Evolutionary conservation across 1,140 invertebrate genomes (phyloP).

Genomic region (Camponotus floridanus): DNA sequence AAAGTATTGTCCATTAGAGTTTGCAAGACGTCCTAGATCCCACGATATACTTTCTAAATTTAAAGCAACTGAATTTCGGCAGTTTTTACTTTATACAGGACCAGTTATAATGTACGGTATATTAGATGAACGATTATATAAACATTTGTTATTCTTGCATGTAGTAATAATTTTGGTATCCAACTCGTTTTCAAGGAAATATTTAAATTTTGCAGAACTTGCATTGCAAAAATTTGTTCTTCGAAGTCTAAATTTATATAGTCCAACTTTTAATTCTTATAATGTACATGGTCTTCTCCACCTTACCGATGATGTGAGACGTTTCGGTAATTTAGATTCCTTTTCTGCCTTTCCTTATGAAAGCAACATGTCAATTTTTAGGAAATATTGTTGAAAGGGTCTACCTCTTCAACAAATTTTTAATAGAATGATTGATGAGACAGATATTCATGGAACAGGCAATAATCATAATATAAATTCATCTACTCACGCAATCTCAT

Average conservation of each 20-base stretch:
- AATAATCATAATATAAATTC: too few relatives aligned
- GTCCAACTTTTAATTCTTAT: not conserved
- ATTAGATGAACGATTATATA: not conserved
- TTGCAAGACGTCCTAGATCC: not conserved
- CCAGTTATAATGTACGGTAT: not conserved
- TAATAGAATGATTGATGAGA: not conserved
- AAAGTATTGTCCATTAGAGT: not conserved
- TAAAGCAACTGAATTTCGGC: not conserved
- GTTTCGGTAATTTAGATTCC: not conserved
- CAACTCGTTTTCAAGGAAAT: not conserved
- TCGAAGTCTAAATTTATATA: not conserved
- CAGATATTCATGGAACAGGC: too few relatives aligned
- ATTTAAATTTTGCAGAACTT: not conserved
- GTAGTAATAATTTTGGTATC: not conserved
- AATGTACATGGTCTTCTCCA: not conserved
- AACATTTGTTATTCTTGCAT: not conserved
- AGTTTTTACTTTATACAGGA: not conserved
- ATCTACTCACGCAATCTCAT: not conserved
- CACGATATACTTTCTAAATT: not conserved
- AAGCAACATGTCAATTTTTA: not conserved
- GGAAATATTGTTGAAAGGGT: not conserved
- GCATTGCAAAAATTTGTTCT: not conserved
- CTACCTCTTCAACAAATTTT: not conserved
- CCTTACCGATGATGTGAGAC: not conserved
- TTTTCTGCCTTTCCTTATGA: not conserved